Percentiles rank a stretch among this genome's conserved stretches.
Evolutionary conservation across 2,113 vertebrate genomes (phyloP).

Genomic region (Rhineura floridana): DNA sequence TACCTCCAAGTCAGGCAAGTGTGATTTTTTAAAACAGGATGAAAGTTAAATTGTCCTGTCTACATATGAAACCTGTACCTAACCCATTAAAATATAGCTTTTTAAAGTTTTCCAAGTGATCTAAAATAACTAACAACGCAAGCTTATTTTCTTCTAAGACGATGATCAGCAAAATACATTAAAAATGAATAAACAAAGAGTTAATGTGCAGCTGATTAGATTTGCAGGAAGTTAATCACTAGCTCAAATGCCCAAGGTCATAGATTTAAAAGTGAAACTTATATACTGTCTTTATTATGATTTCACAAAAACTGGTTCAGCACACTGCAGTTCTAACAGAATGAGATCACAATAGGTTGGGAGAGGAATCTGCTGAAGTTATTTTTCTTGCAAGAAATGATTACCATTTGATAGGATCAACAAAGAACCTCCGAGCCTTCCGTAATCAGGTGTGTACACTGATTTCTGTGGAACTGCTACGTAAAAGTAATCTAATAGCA

Average conservation of each 20-base stretch:
- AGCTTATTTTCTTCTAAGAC: conserved; percentile 6
- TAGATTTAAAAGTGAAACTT: conserved; percentile 31
- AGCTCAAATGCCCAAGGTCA: background rate
- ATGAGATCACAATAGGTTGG: fast-evolving
- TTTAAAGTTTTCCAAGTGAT: conserved; percentile 18
- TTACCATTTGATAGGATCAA: background rate
- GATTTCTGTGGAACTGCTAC: background rate
- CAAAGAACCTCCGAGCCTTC: background rate
- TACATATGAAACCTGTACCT: background rate
- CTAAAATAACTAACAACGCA: conserved; percentile 22
- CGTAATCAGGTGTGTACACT: background rate
- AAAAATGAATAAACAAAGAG: conserved; percentile 6
- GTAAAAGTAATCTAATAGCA: background rate
- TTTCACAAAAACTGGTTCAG: background rate
- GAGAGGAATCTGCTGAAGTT: background rate
- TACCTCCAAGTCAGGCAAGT: no score
- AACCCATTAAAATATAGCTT: background rate
- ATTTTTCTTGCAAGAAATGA: background rate
- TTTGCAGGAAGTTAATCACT: conserved; percentile 1
- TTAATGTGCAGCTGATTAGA: background rate
- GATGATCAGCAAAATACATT: background rate
- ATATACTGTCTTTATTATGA: background rate
- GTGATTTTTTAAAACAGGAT: no score
- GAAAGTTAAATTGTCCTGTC: background rate
- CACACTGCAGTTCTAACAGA: background rate